Percentiles rank a stretch among this genome's conserved stretches.
These are phyloP conservation scores for Bos indicus DNA, from an alignment of 2,113 vertebrate species.

Conservation along the genomic window DNA sequence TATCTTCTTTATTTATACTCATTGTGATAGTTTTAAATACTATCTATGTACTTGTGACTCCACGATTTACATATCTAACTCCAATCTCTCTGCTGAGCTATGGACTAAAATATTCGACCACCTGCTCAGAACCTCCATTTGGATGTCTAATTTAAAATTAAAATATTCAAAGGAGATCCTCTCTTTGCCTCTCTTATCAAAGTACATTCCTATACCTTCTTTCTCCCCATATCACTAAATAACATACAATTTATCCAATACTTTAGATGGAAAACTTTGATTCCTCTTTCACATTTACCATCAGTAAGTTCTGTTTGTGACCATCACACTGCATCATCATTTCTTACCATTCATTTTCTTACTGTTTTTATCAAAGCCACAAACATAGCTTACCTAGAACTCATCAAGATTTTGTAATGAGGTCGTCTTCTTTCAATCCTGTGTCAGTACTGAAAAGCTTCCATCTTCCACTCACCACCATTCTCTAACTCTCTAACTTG, in stretches of 20 bases:
- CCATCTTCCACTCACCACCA: not conserved
- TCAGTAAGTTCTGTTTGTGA: not conserved
- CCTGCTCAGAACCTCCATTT: constrained; percentile 48
- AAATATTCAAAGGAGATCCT: constrained; percentile 50
- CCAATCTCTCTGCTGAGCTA: constrained; percentile 18
- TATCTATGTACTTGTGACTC: constrained; percentile 1
- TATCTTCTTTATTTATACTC: not conserved
- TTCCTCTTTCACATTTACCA: not conserved
- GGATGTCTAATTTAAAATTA: constrained; percentile 56
- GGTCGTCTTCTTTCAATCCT: not conserved
- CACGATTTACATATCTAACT: constrained; percentile 45
- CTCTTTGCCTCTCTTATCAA: not conserved
- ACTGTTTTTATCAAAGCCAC: not conserved
- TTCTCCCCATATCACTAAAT: not conserved
- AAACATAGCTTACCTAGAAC: not conserved
- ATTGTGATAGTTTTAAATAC: constrained; percentile 21
- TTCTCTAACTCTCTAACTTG: not conserved
- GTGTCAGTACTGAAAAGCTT: not conserved
- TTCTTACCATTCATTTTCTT: not conserved
- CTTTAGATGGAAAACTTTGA: not conserved
- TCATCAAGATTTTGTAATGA: not conserved
- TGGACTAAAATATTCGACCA: constrained; percentile 58
- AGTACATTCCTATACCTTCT: not conserved
- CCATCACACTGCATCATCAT: not conserved
- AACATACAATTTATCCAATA: not conserved